Evolutionary conservation across 2,797 vertebrate genomes (phyloP), one percentile per base, ranked within the genome.

Genomic region (Galaxias olidus): DNA sequence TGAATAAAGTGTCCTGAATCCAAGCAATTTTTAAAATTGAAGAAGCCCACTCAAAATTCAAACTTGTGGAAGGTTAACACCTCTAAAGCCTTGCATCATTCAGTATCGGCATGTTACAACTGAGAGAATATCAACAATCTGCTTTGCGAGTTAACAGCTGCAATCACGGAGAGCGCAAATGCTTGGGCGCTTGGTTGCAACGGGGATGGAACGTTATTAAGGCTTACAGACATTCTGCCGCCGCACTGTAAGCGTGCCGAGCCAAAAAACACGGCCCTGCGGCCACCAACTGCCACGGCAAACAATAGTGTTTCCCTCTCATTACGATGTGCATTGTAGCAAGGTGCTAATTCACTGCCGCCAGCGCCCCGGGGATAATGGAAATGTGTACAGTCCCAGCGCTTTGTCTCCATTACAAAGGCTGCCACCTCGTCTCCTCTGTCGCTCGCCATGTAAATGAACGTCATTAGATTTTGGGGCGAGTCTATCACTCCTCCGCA

Each of bases 381-480:
- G 45, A 14, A n/a, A 20, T 18, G 51, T 67, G 58, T 63, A 68
- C 65, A 72, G 67, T 65, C 30, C 60, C 57, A 45, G 41, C n/a
- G 52, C 56, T 74, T 79, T 59, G 11, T 65, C 54, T 60, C 13
- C 46, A 49, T 60, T 63, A 50, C 52, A 46, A 18, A 55, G 49
- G 43, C 54, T 19, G 58, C 67, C 53, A 40, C 43, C 20, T 54
- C 62, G 42, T 57, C 54, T 65, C 43, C 51, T 13, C 63, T 45
- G 55, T 59, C 15, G 46, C 47, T 20, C 59, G 62, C 72, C 63
- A 82, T 74, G 73, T 74, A 77, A 80, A 85, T 77, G 66, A 81
- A 70, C 63, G 62, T 75, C 72, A 74, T 72, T 78, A 47, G 42
- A 75, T 70, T 74, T 69, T 76, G 65, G 56, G 61, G 71, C 44